phyloP scores from a whole-genome alignment of 2,113 vertebrate species.

The Lepus timidus region DNA sequence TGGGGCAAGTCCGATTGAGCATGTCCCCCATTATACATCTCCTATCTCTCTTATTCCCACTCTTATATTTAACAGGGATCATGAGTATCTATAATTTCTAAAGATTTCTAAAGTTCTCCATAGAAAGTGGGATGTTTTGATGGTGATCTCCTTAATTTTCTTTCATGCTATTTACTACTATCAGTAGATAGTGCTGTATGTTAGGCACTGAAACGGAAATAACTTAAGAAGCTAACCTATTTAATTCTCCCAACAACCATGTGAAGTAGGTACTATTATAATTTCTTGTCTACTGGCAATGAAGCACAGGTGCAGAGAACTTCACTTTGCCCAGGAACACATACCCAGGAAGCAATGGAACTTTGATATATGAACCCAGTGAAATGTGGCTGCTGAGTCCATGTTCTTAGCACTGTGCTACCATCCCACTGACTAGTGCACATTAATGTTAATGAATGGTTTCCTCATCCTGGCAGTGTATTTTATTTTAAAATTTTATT shows the following conservation, averaged over 20 bases:
- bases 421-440: conserved; percentile 33
- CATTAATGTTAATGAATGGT: conserved; percentile 27
- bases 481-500: background rate
- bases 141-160: conserved; percentile 45
- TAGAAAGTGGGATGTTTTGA: conserved; percentile 41
- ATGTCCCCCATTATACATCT: too few relatives aligned
- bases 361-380: conserved; percentile 41
- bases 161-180: conserved; percentile 42
- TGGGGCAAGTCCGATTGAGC: too few relatives aligned
- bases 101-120: conserved; percentile 53
- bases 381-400: background rate
- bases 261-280: background rate
- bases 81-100: background rate
- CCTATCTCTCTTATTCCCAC: too few relatives aligned
- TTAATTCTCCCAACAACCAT: conserved; percentile 20
- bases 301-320: background rate
- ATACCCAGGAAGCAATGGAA: background rate
- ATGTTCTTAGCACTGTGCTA: background rate
- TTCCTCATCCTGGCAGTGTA: conserved; percentile 53
- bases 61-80: too few relatives aligned
- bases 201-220: conserved; percentile 31
- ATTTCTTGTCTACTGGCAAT: conserved; percentile 26
- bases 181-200: conserved; percentile 14
- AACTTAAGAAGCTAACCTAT: conserved; percentile 1
- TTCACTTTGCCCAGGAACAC: conserved; percentile 10